Evolutionary conservation across 2,888 invertebrate species (phyloP), one percentile per base, ranked within the genome.

Genomic region (Margaritifera margaritifera): DNA sequence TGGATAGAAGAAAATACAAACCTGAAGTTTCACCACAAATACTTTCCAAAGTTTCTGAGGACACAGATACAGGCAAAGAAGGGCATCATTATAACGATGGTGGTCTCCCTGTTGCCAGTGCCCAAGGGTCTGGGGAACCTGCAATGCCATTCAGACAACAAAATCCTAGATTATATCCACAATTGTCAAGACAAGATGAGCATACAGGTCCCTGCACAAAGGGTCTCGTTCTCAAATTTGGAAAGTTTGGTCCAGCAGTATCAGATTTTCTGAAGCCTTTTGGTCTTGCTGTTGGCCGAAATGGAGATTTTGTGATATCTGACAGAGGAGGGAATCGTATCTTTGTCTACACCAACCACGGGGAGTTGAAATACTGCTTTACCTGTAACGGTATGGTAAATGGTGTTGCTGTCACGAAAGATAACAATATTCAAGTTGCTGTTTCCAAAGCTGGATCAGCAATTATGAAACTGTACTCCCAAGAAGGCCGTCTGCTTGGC

Each of bases 281-380:
- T 53, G 85, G 85, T 6, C 63, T 88, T 18, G 80, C 86, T 15
- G 77, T 83, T 15, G 80, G 81, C 18, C 69, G 71, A 51, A 75
- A 77, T 53, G 84, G 82, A n/a, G 83, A 87, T 42, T 83, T 82
- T 67, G 70, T 86, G 1, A 69, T 87, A 3, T 80, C 86, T 4
- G 87, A 88, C 62, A 71, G 69, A 52, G 78, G 78, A 20, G 85
- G 85, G 19, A 85, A 79, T 62, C 73, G 85, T 67, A 80, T 88
- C 56, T 75, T 87, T 56, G 79, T 86, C 52, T 86, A 80, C 66
- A 75, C 80, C 15, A 79, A 76, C 53, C 65, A 64, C 25, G 87
- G 87, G 19, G 74, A 80, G 66, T 69, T 82, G 4, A 68, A 70
- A 22, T 75, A 67, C 8, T 80, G 84, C 77, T 69, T 75, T 57